Percentiles rank a stretch among this genome's conserved stretches.
Evolutionary conservation across 2,888 invertebrate species (phyloP).

Genomic region (Azorinus chamasolen): DNA sequence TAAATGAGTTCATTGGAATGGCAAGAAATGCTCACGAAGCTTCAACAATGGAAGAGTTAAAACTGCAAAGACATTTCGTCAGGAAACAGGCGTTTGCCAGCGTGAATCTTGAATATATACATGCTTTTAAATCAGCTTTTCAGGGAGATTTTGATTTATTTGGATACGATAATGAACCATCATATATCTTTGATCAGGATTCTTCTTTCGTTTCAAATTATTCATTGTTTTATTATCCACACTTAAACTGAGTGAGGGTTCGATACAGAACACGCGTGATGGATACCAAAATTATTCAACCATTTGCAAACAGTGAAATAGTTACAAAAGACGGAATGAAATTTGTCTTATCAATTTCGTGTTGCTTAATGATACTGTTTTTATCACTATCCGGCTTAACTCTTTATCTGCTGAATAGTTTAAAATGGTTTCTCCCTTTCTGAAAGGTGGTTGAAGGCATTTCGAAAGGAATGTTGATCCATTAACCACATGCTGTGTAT

Average conservation of each 20-base stretch:
- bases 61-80: conserved; percentile 35
- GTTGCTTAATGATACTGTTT: no score
- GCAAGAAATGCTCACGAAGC: conserved; percentile 36
- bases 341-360: no score
- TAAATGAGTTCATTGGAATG: conserved; percentile 35
- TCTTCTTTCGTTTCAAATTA: not conserved
- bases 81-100: conserved; percentile 50
- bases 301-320: no score
- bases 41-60: conserved; percentile 26
- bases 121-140: conserved; percentile 39
- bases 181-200: conserved; percentile 27
- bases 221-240: conserved; percentile 5
- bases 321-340: no score
- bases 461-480: no score
- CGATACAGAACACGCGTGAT: no score
- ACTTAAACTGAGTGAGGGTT: conserved; percentile 11
- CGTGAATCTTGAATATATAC: conserved; percentile 36
- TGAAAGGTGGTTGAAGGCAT: no score
- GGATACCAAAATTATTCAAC: no score
- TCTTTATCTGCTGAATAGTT: no score
- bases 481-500: no score
- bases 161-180: conserved; percentile 48
- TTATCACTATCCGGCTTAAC: no score
- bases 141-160: conserved; percentile 46
- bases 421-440: no score